These are phyloP conservation scores for Epiblema foenella DNA, from an alignment of 2,888 invertebrate genomes.

Conservation along the genomic window DNA sequence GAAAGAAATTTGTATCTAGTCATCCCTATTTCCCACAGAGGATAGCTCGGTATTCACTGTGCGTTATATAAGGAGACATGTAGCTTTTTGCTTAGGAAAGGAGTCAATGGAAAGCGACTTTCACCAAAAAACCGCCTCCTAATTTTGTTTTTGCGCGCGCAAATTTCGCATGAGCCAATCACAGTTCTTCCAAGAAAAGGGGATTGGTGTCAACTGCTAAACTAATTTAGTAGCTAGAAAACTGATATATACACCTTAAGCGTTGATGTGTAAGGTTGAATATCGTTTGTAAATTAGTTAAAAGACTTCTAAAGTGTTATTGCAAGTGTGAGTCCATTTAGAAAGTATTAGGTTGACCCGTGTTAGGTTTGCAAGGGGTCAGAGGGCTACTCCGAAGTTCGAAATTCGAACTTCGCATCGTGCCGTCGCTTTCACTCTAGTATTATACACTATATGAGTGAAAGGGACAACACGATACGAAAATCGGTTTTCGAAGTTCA, in stretches of 20 bases:
- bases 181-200: constrained; percentile 43
- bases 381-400: too few species aligned
- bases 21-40: constrained; percentile 3
- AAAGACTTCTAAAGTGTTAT: not conserved
- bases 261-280: not conserved
- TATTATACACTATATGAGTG: too few species aligned
- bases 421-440: too few species aligned
- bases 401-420: too few species aligned
- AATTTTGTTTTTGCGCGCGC: constrained; percentile 39
- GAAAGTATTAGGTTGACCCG: constrained; percentile 31
- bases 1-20: constrained; percentile 23
- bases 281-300: not conserved
- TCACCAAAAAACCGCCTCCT: constrained; percentile 13
- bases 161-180: constrained; percentile 40
- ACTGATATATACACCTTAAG: not conserved
- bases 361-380: constrained; percentile 18
- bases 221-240: constrained; percentile 1
- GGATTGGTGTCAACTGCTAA: constrained; percentile 35
- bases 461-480: too few species aligned
- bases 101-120: constrained; percentile 9
- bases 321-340: constrained; percentile 21
- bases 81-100: not conserved
- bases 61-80: not conserved
- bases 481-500: too few species aligned
- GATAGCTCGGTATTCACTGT: constrained; percentile 15